Conservation (phyloP, 2,797 vertebrate species). For the Babyrousa celebensis region DNA sequence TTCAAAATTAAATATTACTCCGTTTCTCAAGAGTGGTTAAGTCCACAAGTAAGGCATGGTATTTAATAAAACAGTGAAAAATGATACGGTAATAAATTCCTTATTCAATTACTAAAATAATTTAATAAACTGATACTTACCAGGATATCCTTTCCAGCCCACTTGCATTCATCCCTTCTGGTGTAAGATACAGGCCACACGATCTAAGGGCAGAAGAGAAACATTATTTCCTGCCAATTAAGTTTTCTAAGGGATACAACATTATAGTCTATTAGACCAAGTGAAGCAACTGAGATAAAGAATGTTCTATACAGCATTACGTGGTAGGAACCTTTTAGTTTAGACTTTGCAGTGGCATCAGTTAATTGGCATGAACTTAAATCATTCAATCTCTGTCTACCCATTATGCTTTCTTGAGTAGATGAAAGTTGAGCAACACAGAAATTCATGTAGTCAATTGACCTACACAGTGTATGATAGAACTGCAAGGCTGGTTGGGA, state of each 20-base stretch:
- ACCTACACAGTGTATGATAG: fast-evolving
- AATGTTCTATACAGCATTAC: background rate
- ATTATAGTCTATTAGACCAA: background rate
- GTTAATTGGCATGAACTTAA: background rate
- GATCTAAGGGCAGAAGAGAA: constrained; percentile 93
- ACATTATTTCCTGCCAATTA: constrained; percentile 76
- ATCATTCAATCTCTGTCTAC: background rate
- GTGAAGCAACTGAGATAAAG: background rate
- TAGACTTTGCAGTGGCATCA: background rate
- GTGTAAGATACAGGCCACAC: constrained; percentile 96
- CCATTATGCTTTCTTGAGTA: background rate
- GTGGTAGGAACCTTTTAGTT: background rate
- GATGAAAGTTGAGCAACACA: background rate
- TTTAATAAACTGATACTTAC: constrained; percentile 91
- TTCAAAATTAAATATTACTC: background rate
- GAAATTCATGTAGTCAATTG: background rate
- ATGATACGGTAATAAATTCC: background rate
- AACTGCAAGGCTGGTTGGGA: background rate
- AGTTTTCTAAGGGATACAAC: background rate
- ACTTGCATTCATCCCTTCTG: constrained; percentile 98
- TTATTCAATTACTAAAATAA: constrained; percentile 33
- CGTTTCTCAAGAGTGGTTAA: background rate
- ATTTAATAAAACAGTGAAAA: background rate
- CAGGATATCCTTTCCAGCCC: constrained; percentile 98
- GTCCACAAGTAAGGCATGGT: background rate